phyloP scores from a whole-genome alignment of 2,888 invertebrate genomes.

The Cryptocephalus moraei region DNA sequence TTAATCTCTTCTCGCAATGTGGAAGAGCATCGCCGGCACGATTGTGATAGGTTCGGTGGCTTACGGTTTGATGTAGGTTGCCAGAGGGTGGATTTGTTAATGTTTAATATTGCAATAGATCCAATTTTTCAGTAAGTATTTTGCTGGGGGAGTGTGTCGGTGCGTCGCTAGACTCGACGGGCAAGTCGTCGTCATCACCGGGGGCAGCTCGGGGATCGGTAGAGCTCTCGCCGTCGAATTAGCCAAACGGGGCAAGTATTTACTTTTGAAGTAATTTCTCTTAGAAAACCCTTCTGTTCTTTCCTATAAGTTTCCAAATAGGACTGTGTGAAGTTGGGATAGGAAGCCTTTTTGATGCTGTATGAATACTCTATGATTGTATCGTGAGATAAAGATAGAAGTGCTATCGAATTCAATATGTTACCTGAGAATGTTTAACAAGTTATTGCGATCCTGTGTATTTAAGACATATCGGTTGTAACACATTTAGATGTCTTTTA shows the following conservation, averaged over 20 bases:
- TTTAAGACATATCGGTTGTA: too few species aligned
- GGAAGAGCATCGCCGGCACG: slow-evolving; percentile 31
- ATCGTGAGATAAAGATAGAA: too few species aligned
- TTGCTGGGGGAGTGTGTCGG: slow-evolving; percentile 32
- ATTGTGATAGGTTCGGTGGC: slow-evolving; percentile 27
- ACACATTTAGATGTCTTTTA: too few species aligned
- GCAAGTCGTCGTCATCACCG: slow-evolving; percentile 46
- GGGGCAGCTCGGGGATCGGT: slow-evolving; percentile 51
- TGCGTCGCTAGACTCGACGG: slow-evolving; percentile 33
- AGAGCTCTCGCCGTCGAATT: slow-evolving; percentile 44
- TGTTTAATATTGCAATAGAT: slow-evolving; percentile 1
- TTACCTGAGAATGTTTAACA: too few species aligned
- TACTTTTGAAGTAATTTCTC: neutral
- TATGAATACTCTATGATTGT: too few species aligned
- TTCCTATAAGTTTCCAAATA: too few species aligned
- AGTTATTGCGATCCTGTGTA: too few species aligned
- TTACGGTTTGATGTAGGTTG: slow-evolving; percentile 33
- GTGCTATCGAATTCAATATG: too few species aligned
- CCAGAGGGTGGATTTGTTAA: neutral
- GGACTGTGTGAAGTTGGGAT: too few species aligned
- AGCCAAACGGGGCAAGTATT: slow-evolving; percentile 37
- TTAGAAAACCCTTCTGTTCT: too few species aligned
- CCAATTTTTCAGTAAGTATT: slow-evolving; percentile 30
- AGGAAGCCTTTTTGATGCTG: too few species aligned
- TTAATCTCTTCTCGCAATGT: slow-evolving; percentile 18